Conservation (phyloP, 2,888 invertebrate genomes). For the Acronicta leporina region DNA sequence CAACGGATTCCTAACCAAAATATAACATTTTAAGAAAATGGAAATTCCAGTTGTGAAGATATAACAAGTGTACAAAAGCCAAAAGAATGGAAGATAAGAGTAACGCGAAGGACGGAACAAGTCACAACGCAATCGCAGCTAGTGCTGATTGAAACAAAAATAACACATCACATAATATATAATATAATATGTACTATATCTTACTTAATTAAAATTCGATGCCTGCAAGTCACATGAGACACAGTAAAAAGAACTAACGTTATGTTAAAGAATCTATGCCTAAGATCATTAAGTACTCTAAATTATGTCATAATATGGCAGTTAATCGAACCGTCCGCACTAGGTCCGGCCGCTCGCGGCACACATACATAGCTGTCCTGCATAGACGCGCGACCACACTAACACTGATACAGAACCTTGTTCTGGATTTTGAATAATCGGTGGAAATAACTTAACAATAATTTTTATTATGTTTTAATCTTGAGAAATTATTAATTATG, state of each 20-base stretch:
- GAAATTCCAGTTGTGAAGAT: slow-evolving; percentile 77
- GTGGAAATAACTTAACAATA: slow-evolving; percentile 79
- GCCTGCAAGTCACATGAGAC: slow-evolving; percentile 81
- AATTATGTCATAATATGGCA: slow-evolving; percentile 89
- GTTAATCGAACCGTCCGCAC: slow-evolving; percentile 87
- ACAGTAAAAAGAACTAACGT: slow-evolving; percentile 77
- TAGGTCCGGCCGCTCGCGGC: slow-evolving; percentile 70
- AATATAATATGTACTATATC: slow-evolving; percentile 64
- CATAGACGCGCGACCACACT: slow-evolving; percentile 59
- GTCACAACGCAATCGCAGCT: slow-evolving; percentile 70
- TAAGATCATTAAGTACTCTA: slow-evolving; percentile 83
- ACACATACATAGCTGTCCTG: slow-evolving; percentile 63
- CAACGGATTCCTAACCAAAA: slow-evolving; percentile 79
- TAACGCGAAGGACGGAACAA: slow-evolving; percentile 63
- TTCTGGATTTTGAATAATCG: slow-evolving; percentile 85
- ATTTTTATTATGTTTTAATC: slow-evolving; percentile 48
- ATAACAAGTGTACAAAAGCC: slow-evolving; percentile 81
- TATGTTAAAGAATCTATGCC: slow-evolving; percentile 78
- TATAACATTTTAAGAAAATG: slow-evolving; percentile 68
- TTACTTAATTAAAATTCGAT: slow-evolving; percentile 84
- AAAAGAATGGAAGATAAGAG: slow-evolving; percentile 69
- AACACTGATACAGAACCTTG: slow-evolving; percentile 75
- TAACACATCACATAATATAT: slow-evolving; percentile 65
- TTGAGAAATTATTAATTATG: slow-evolving; percentile 32
- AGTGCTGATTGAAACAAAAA: slow-evolving; percentile 70